Evolutionary conservation across 2,113 vertebrate species (phyloP).

Genomic region (Phyllostomus hastatus): DNA sequence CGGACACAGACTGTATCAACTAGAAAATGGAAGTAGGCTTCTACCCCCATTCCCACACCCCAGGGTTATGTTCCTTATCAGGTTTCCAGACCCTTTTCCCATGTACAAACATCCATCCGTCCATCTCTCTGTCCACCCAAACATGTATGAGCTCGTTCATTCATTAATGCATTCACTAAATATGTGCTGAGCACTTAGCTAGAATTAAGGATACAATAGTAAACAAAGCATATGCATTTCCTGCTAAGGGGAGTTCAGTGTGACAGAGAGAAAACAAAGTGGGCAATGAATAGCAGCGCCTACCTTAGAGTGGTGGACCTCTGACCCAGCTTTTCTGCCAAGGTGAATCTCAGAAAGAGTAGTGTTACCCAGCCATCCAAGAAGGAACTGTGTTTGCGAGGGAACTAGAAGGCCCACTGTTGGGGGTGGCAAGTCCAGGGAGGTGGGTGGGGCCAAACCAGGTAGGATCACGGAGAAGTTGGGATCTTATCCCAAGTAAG

Average conservation of each 20-base stretch:
- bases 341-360: neutral
- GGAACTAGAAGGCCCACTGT: neutral
- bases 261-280: neutral
- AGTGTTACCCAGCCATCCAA: neutral
- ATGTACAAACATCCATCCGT: neutral
- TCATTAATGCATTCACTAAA: neutral
- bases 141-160: neutral
- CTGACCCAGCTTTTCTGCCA: neutral
- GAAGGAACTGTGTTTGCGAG: neutral
- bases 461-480: neutral
- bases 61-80: neutral
- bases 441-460: neutral
- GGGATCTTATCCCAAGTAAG: neutral
- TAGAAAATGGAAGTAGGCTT: neutral
- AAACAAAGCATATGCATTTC: neutral
- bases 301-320: neutral
- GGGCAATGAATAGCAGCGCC: neutral
- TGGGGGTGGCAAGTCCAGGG: neutral
- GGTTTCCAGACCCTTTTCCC: neutral
- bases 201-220: neutral
- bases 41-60: neutral
- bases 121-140: neutral
- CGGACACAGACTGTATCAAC: neutral
- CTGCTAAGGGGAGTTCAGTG: neutral
- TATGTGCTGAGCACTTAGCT: neutral